phyloP scores from a whole-genome alignment of 2,113 vertebrate species.

The Enhydra lutris region DNA sequence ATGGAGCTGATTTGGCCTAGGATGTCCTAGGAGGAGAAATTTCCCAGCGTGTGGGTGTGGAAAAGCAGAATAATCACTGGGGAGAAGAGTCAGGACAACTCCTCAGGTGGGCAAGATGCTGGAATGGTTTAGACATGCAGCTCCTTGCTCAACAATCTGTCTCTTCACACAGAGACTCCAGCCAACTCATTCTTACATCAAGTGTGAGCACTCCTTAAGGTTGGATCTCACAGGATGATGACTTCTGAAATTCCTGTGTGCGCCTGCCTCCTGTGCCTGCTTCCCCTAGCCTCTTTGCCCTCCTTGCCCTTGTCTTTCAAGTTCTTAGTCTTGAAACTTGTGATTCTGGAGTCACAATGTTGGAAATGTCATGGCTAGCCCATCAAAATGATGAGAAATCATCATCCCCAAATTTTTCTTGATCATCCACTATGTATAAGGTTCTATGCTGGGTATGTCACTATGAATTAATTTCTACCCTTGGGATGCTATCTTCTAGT shows the following conservation, averaged over 20 bases:
- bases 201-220: neutral
- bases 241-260: conserved; percentile 12
- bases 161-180: neutral
- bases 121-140: conserved; percentile 34
- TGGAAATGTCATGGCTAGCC: neutral
- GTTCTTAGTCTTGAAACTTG: neutral
- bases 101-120: conserved; percentile 54
- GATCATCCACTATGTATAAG: neutral
- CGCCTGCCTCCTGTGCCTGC: neutral
- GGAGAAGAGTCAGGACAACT: conserved; percentile 13
- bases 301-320: neutral
- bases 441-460: neutral
- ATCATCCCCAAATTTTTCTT: neutral
- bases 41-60: conserved; percentile 34
- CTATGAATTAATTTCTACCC: neutral
- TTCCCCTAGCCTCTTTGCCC: neutral
- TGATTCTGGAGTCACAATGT: neutral
- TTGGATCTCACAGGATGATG: neutral
- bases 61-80: conserved; percentile 27
- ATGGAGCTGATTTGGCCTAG: neutral
- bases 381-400: neutral
- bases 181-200: conserved; percentile 54
- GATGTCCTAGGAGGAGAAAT: neutral
- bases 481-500: neutral
- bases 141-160: conserved; percentile 17